These are phyloP conservation scores for Vesta saturnalis DNA, from an alignment of 2,888 invertebrate species.

Conservation along the genomic window DNA sequence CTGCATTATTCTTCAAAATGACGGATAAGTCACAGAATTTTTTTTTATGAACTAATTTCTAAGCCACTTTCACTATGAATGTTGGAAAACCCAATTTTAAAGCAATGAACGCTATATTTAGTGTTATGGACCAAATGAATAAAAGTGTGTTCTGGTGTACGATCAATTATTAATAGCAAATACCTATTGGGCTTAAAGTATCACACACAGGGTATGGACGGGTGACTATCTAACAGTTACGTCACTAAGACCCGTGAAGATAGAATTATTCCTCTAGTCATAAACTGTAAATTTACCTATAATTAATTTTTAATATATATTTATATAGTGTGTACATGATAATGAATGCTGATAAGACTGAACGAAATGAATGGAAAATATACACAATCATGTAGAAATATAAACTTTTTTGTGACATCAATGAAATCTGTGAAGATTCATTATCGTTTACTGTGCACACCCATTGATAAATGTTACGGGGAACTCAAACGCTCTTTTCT, in stretches of 20 bases:
- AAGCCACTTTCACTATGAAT: too few species aligned
- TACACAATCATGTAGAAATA: neutral
- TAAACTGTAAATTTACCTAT: neutral
- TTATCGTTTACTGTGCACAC: neutral
- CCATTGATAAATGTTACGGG: constrained; percentile 16
- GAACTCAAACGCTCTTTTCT: constrained; percentile 17
- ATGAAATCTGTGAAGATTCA: neutral
- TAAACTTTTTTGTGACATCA: neutral
- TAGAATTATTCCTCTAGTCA: constrained; percentile 2
- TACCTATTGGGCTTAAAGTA: neutral
- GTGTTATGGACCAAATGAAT: neutral
- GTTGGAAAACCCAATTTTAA: too few species aligned
- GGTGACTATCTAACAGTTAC: neutral
- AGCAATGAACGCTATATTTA: neutral
- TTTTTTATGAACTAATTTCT: too few species aligned
- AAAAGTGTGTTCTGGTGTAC: neutral
- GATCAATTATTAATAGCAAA: neutral
- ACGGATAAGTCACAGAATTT: too few species aligned
- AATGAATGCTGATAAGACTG: neutral
- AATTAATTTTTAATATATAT: neutral
- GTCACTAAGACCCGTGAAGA: neutral
- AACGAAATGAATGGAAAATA: neutral
- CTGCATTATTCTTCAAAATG: too few species aligned
- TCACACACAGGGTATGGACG: constrained; percentile 3
- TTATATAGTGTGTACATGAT: neutral